Evolutionary conservation across 2,113 vertebrate genomes (phyloP), one percentile per base, ranked within the genome.

Genomic region (Solenodon paradoxus): DNA sequence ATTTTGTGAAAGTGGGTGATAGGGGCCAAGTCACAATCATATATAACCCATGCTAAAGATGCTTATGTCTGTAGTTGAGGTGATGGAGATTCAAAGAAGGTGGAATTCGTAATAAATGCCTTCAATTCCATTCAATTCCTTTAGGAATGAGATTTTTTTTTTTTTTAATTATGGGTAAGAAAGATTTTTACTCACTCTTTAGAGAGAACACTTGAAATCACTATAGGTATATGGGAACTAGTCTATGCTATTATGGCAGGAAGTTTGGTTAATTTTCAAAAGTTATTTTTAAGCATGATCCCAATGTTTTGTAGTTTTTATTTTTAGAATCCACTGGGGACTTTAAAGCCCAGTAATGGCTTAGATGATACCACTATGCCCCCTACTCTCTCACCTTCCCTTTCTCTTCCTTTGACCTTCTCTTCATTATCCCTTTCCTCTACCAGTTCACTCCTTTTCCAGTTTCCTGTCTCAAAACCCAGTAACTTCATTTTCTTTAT

Each of bases 211-310:
- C 28, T 38, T 57, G 30, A 66, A 92, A 92, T 93, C 40, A n/a
- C n/a, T 88, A 47, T 38, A 28, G 16, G 47, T 49, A 47, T 6
- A 51, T 85, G 47, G 40, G 68, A 38, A 35, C 32, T 69, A 38
- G 11, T 10, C 15, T 79, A 5, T 22, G 32, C 5, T 64, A 42
- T 53, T 22, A 53, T 53, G 51, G 24, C 6, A 71, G 11, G 19
- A 53, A 57, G 5, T 9, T 87, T 24, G 82, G 8, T 55, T 88
- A 92, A 40, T 72, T 49, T 69, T 57, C 79, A 95, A 3, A 55
- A 95, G 59, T 93, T 49, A 93, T 78, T 93, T 87, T 47, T 24
- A 78, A 61, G 49, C 75, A 63, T 69, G 49, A 68, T 51, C 20
- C 42, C 20, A 1, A 47, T 11, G 7, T 28, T 26, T 28, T 57